Conservation (phyloP, 2,797 vertebrate genomes). For the Psittacula echo region DNA sequence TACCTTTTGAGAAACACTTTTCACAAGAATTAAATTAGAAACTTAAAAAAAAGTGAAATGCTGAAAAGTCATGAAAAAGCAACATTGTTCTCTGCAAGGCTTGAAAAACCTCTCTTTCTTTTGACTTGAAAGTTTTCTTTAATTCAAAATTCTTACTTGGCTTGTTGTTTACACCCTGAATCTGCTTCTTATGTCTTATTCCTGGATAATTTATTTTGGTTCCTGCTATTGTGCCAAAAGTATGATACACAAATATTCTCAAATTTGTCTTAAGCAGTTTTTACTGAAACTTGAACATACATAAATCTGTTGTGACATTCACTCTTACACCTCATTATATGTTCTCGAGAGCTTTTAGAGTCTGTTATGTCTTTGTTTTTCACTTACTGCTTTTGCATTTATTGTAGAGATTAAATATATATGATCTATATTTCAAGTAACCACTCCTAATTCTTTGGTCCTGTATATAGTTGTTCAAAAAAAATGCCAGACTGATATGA, state of each 20-base stretch:
- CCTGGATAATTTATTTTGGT: conserved; percentile 55
- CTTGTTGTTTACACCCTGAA: conserved; percentile 31
- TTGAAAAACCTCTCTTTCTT: background rate
- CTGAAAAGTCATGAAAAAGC: background rate
- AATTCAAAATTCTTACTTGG: background rate
- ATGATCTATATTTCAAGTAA: conserved; percentile 15
- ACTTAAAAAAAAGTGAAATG: background rate
- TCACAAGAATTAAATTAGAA: background rate
- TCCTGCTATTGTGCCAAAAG: conserved; percentile 43
- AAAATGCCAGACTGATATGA: background rate
- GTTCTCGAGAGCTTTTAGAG: conserved; percentile 34
- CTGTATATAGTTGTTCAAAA: background rate
- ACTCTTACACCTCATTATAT: conserved; percentile 35
- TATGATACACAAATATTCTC: conserved; percentile 47
- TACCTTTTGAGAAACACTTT: background rate
- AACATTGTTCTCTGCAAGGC: background rate
- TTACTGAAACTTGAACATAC: conserved; percentile 25
- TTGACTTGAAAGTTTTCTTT: background rate
- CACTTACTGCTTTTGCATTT: conserved; percentile 37
- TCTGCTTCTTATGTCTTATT: conserved; percentile 38
- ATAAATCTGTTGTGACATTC: conserved; percentile 62
- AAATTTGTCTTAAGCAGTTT: conserved; percentile 54
- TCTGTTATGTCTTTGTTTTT: conserved; percentile 59
- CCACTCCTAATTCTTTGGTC: background rate
- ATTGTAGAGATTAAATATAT: conserved; percentile 33